Evolutionary conservation across 2,113 vertebrate species (phyloP), one percentile per base, ranked within the genome.

Genomic region (Platichthys stellatus): DNA sequence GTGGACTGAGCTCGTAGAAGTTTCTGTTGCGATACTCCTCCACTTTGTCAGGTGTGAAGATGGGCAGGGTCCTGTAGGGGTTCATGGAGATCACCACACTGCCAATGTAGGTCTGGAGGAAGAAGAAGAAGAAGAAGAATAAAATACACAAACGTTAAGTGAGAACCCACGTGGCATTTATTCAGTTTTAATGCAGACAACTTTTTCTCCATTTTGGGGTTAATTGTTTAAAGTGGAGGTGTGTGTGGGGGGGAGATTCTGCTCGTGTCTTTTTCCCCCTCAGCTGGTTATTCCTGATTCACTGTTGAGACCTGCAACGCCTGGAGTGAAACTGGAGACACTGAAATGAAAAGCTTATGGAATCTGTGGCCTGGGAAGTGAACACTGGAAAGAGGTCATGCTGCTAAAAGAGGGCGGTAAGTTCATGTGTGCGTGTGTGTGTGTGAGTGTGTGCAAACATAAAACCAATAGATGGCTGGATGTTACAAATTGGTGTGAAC

Each of bases 11-110:
- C 82, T 99, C 98, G 75, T 99, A 99, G 74, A 99, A 99, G 93
- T 99, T 99, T 84, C 98, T 95, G 89, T 99, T 99, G 88, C 98
- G 96, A 86, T 99, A 99, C 81, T 99, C 98, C 91, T 99, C 98
- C 82, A 99, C 98, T 90, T 99, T 99, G 62, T 99, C 97, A 8
- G 98, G 96, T 13, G 95, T 97, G 92, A 94, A 99, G 95, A 99
- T 98, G 74, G 97, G 95, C 62, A 99, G 92, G 24, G 95, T 78
- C 76, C 95, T 95, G 93, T 99, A 99, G 17, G 98, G 98, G 88
- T 99, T 99, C 91, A 99, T 93, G 10, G 98, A 99, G 94, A 99
- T 97, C 75, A 99, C 97, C 94, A 99, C 98, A 0, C 96, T 99
- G 89, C 98, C 98, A 58, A 99, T 99, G 90, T 99, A 99, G 0